Evolutionary conservation across 2,888 invertebrate genomes (phyloP), one percentile per base, ranked within the genome.

Genomic region (Griposia aprilina): DNA sequence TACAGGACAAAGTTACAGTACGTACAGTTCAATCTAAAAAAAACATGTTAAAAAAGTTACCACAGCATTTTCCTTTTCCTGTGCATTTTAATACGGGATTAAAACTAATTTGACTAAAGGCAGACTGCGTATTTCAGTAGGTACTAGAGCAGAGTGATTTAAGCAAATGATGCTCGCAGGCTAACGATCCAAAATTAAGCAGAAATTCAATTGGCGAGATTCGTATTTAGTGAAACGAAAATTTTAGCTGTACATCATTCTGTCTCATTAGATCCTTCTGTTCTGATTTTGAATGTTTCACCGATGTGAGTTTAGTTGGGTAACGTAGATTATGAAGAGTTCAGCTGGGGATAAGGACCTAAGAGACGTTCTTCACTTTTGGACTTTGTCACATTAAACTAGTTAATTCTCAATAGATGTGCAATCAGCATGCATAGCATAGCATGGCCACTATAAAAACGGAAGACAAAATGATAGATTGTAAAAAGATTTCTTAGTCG

Each of bases 121-220:
- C 20, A 41, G 8, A 17, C 26, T 45, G 23, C 23, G 67, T 65
- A 60, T 60, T 55, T 15, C 23, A 41, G 41, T 45, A 45, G 69
- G 68, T 50, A 26, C 55, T 57, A 60, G 17, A 70, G 36, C 20
- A 23, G 2, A 62, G 15, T 82, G 74, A 65, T 73, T 67, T 80
- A 80, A 70, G 75, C 52, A 67, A 81, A 81, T 78, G 74, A 81
- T 76, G 74, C 76, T 67, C 48, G 65, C 36, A 50, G 52, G 48
- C 72, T 80, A 88, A 86, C 87, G 84, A 81, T 74, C 74, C 65
- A 45, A 68, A 82, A 82, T 82, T 73, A 62, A 73, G 60, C 73
- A 57, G 68, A 67, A 83, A 78, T 70, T 86, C 15, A 67, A 86
- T 66, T 59, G 60, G 26, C 76, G 77, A 59, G 78, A 73, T 82